Percentiles rank a stretch among this genome's conserved stretches.
phyloP scores from a whole-genome alignment of 2,888 invertebrate species.

The Tetheella fluctuosa region DNA sequence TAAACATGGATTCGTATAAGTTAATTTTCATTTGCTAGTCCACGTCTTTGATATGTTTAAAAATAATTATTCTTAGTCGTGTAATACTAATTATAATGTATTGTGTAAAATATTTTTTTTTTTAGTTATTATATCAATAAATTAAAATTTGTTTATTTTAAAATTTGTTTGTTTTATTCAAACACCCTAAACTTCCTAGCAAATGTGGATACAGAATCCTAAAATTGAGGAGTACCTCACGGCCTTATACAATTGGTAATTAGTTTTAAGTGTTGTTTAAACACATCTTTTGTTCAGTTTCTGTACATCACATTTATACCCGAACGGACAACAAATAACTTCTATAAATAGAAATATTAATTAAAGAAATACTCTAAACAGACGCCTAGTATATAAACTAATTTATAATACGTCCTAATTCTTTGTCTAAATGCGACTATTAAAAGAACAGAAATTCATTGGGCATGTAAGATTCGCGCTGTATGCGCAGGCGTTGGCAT shows the following conservation, averaged over 20 bases:
- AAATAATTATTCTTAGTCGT: conserved; percentile 81
- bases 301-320: neutral
- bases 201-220: conserved; percentile 3
- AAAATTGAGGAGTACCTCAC: neutral
- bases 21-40: conserved; percentile 83
- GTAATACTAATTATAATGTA: conserved; percentile 84
- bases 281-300: neutral
- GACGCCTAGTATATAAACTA: no score
- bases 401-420: neutral
- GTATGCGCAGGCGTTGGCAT: conserved; percentile 25
- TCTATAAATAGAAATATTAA: no score
- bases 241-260: neutral
- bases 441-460: conserved; percentile 17
- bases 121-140: conserved; percentile 83
- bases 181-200: conserved; percentile 14
- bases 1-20: conserved; percentile 61
- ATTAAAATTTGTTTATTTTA: conserved; percentile 84
- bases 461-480: conserved; percentile 6
- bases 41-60: conserved; percentile 80
- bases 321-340: no score
- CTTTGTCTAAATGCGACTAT: neutral
- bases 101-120: conserved; percentile 83
- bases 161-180: conserved; percentile 58
- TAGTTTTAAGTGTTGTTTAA: neutral
- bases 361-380: no score